Conservation (phyloP, 2,797 vertebrate species). For the Hephaestus fuliginosus region DNA sequence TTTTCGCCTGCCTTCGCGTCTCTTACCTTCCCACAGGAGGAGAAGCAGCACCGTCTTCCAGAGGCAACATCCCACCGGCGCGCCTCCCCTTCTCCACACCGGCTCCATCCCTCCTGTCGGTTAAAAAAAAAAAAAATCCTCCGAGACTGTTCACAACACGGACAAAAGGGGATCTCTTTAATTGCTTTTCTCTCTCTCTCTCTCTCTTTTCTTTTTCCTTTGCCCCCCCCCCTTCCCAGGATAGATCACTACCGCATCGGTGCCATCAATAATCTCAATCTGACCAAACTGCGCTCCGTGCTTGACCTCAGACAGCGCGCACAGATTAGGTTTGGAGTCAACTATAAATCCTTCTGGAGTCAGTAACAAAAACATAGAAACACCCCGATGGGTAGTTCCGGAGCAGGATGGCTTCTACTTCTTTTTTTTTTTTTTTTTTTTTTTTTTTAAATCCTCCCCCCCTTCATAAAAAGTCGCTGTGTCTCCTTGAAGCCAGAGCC, state of each 20-base stretch:
- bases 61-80: conserved; percentile 60
- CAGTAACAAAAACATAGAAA: conserved; percentile 40
- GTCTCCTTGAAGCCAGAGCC: conserved; percentile 44
- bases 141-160: conserved; percentile 53
- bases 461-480: conserved; percentile 45
- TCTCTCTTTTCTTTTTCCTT: background rate
- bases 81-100: conserved; percentile 48
- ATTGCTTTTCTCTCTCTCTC: background rate
- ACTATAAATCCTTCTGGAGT: conserved; percentile 71
- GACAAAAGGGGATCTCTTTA: background rate
- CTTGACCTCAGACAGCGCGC: conserved; percentile 51
- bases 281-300: conserved; percentile 62
- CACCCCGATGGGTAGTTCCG: conserved; percentile 41
- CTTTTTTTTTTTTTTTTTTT: no score
- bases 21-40: conserved; percentile 78
- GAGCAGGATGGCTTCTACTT: conserved; percentile 24
- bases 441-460: conserved; percentile 40
- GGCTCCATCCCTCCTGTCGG: conserved; percentile 69
- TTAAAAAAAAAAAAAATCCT: conserved; percentile 19
- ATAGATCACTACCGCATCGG: conserved; percentile 57
- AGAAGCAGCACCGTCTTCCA: conserved; percentile 74
- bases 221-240: background rate
- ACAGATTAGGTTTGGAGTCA: conserved; percentile 51
- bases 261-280: conserved; percentile 68
- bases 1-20: conserved; percentile 34